A percentile compares a stretch with the other conserved stretches of the same genome.
Evolutionary conservation across 2,113 vertebrate genomes (phyloP).

Genomic region (Rhabdomys dilectus): DNA sequence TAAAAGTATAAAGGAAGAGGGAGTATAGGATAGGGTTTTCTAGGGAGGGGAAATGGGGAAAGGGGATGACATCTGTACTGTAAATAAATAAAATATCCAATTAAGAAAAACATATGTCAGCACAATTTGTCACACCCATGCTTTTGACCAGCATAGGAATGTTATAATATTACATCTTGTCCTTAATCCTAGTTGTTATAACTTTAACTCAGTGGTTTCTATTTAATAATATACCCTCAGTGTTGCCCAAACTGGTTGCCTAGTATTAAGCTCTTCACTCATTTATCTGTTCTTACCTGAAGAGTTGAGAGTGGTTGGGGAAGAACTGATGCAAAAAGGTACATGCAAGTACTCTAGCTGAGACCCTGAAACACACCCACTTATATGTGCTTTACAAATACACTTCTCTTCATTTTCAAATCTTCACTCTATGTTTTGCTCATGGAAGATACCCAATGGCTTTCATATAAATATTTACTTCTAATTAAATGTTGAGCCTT

Average conservation of each 20-base stretch:
- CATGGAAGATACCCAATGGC: background rate
- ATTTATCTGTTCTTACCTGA: background rate
- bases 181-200: background rate
- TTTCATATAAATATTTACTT: conserved; percentile 28
- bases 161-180: background rate
- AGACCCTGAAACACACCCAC: background rate
- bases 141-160: background rate
- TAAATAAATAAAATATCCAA: too few species aligned
- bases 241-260: background rate
- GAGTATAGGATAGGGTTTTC: too few species aligned
- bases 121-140: background rate
- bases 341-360: background rate
- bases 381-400: background rate
- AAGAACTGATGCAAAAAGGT: background rate
- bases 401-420: background rate
- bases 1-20: too few species aligned
- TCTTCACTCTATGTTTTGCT: background rate
- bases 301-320: background rate
- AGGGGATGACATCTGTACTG: too few species aligned
- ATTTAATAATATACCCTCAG: background rate
- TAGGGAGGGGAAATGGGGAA: too few species aligned
- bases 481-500: background rate
- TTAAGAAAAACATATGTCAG: background rate
- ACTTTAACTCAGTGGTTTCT: background rate
- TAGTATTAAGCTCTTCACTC: background rate